Evolutionary conservation across 2,113 vertebrate genomes (phyloP).

Genomic region (Edolisoma coerulescens): DNA sequence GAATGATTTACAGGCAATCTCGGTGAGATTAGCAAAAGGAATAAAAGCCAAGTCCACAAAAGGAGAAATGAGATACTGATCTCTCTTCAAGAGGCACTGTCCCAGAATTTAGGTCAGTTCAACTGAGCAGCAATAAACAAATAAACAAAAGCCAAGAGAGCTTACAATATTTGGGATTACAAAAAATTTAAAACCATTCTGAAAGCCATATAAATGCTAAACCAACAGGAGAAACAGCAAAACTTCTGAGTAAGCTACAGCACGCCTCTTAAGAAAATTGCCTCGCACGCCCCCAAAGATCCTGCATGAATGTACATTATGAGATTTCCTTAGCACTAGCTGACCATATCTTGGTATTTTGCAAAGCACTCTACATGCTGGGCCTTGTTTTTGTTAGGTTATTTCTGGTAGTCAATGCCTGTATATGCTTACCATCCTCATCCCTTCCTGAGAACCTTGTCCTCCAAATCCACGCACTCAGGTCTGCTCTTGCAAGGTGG

Average conservation of each 20-base stretch:
- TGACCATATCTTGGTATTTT: background rate
- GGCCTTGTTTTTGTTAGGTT: background rate
- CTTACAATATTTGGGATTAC: background rate
- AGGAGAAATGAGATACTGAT: slow-evolving; percentile 24
- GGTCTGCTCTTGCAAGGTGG: background rate
- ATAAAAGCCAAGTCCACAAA: slow-evolving; percentile 8
- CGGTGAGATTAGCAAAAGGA: background rate
- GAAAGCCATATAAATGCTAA: background rate
- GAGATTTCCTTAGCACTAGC: background rate
- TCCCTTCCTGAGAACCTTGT: background rate
- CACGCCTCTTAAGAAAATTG: background rate
- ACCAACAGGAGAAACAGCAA: background rate
- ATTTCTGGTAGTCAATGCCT: background rate
- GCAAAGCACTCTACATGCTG: background rate
- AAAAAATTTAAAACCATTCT: background rate
- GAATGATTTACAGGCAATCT: slow-evolving; percentile 22
- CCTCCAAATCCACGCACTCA: background rate
- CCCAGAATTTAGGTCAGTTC: background rate
- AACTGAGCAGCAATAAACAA: slow-evolving; percentile 25
- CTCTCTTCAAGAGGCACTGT: background rate
- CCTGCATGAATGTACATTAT: background rate
- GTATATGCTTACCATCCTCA: background rate
- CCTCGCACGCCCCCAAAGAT: fast-evolving
- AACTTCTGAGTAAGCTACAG: background rate
- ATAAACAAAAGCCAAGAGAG: background rate